Conservation (phyloP, 2,888 invertebrate genomes). For the Lepidocyrtinus sp. region DNA sequence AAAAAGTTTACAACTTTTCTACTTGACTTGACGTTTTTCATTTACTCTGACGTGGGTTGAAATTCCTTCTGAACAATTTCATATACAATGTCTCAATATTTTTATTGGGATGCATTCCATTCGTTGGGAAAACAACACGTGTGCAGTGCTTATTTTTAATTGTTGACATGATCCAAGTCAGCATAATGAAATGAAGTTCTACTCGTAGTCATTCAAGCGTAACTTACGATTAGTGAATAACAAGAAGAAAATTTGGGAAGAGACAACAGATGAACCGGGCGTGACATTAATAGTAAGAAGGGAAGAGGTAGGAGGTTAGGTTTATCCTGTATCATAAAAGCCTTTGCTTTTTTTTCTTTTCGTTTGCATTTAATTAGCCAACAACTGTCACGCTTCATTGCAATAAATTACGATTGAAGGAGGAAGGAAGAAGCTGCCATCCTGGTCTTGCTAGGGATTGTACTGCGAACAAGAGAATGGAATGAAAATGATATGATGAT, state of each 20-base stretch:
- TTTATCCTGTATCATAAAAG: constrained; percentile 32
- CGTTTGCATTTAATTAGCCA: constrained; percentile 57
- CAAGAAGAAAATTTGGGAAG: background rate
- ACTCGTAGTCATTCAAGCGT: background rate
- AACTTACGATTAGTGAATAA: background rate
- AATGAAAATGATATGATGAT: background rate
- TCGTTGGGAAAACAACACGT: background rate
- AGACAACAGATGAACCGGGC: background rate
- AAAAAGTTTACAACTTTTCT: too few relatives aligned
- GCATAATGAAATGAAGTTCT: background rate
- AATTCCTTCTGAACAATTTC: constrained; percentile 5
- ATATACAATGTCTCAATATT: constrained; percentile 25
- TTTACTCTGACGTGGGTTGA: too few relatives aligned
- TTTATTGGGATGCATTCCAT: constrained; percentile 45
- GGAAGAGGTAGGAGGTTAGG: background rate
- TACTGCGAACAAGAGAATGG: background rate
- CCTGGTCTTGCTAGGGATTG: background rate
- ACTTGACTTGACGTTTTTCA: too few relatives aligned
- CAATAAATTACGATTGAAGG: constrained; percentile 30
- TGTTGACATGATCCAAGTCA: background rate
- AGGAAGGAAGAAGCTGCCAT: background rate
- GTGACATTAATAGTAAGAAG: background rate
- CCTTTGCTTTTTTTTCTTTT: constrained; percentile 14
- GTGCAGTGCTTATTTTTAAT: background rate
- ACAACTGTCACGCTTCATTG: constrained; percentile 50